phyloP scores from a whole-genome alignment of 2,888 invertebrate genomes.

The Eugnorisma glareosa region DNA sequence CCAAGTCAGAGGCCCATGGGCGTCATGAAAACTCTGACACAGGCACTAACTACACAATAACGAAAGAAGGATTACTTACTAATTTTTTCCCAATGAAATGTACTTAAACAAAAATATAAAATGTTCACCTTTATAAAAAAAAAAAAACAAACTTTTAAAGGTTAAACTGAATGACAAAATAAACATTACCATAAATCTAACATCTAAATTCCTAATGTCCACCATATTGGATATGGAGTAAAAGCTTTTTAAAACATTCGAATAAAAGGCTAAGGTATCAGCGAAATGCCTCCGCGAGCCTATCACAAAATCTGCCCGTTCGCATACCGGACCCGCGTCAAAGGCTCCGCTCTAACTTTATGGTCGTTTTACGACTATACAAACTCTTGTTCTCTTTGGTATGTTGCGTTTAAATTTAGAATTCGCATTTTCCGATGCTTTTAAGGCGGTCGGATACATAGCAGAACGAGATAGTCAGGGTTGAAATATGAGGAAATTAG shows the following conservation, averaged over 20 bases:
- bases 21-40: no score
- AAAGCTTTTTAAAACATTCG: slow-evolving; percentile 54
- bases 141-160: slow-evolving; percentile 8
- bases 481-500: slow-evolving; percentile 19
- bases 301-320: slow-evolving; percentile 61
- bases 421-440: slow-evolving; percentile 73
- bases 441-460: slow-evolving; percentile 54
- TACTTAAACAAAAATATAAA: no score
- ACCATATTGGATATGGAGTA: slow-evolving; percentile 41
- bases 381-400: slow-evolving; percentile 73
- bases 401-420: slow-evolving; percentile 75
- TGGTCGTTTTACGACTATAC: slow-evolving; percentile 75
- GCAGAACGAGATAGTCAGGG: slow-evolving; percentile 9
- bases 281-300: slow-evolving; percentile 57
- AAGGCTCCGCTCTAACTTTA: slow-evolving; percentile 71
- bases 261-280: slow-evolving; percentile 56
- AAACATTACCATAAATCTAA: slow-evolving; percentile 49
- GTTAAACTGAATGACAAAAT: slow-evolving; percentile 30
- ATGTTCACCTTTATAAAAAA: slow-evolving; percentile 9
- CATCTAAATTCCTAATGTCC: slow-evolving; percentile 56
- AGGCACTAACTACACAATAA: no score
- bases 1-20: no score
- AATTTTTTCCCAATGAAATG: background rate
- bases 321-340: slow-evolving; percentile 58
- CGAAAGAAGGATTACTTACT: background rate